Evolutionary conservation across 2,797 vertebrate species (phyloP).

Genomic region (Perodicticus potto): DNA sequence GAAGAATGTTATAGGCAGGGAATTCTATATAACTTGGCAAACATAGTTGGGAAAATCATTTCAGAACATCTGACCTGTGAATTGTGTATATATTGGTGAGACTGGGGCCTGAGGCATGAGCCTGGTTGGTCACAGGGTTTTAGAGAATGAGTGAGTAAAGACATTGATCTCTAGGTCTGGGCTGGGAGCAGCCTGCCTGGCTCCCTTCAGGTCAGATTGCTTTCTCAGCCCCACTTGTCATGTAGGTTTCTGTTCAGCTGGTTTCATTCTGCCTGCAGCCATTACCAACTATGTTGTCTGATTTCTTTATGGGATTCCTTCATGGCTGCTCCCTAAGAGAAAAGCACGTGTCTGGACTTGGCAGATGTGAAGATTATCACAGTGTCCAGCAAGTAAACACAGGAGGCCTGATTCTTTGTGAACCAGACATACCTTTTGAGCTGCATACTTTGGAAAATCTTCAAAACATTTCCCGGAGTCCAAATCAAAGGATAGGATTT

Average conservation of each 20-base stretch:
- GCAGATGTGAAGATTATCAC: neutral
- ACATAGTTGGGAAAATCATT: neutral
- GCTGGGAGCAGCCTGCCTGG: neutral
- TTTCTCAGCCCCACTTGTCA: neutral
- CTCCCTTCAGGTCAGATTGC: neutral
- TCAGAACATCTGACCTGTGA: neutral
- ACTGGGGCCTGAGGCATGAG: neutral
- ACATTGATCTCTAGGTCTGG: neutral
- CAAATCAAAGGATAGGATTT: conserved; percentile 31
- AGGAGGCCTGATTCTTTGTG: neutral
- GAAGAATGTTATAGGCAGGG: neutral
- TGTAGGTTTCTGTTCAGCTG: neutral
- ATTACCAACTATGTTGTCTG: neutral
- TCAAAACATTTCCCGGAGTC: neutral
- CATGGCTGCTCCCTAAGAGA: neutral
- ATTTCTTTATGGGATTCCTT: neutral
- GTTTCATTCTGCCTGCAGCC: neutral
- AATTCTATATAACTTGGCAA: neutral
- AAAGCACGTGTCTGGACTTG: neutral
- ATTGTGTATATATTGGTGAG: neutral
- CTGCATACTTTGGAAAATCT: neutral
- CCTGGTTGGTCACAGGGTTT: neutral
- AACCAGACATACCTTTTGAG: neutral
- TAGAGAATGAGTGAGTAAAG: neutral
- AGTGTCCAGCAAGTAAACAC: neutral